A percentile compares a stretch with the other conserved stretches of the same genome.
phyloP scores from a whole-genome alignment of 2,888 invertebrate species.

The Liopterus haemorrhoidalis region DNA sequence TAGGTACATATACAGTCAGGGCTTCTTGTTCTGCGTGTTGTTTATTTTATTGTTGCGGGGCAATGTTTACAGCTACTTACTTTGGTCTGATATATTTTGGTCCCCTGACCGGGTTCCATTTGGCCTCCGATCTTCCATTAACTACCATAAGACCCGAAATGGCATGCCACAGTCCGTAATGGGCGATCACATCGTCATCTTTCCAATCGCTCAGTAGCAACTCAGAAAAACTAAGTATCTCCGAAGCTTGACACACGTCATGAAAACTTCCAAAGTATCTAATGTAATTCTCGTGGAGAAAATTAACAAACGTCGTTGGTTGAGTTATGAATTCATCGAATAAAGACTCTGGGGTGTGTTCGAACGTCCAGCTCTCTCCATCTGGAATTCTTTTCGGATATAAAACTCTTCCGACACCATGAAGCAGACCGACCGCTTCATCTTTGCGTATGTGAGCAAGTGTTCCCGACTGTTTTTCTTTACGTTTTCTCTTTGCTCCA shows the following conservation, averaged over 20 bases:
- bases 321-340: slow-evolving; percentile 63
- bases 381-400: slow-evolving; percentile 62
- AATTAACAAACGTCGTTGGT: slow-evolving; percentile 59
- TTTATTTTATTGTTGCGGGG: neutral
- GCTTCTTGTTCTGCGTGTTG: neutral
- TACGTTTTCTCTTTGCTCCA: slow-evolving; percentile 43
- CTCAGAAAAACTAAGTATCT: slow-evolving; percentile 67
- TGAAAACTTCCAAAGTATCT: slow-evolving; percentile 64
- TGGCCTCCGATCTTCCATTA: slow-evolving; percentile 61
- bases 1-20: too few relatives aligned
- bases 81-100: slow-evolving; percentile 37
- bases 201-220: slow-evolving; percentile 61
- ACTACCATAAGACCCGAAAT: slow-evolving; percentile 66
- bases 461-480: slow-evolving; percentile 40
- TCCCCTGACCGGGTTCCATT: slow-evolving; percentile 69
- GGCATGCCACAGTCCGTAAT: slow-evolving; percentile 57
- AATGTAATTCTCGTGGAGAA: slow-evolving; percentile 69
- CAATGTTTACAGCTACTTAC: slow-evolving; percentile 30
- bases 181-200: slow-evolving; percentile 40
- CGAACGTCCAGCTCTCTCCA: slow-evolving; percentile 46
- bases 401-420: slow-evolving; percentile 68
- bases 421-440: slow-evolving; percentile 66
- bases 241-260: slow-evolving; percentile 55
- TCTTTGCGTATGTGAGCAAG: slow-evolving; percentile 53
- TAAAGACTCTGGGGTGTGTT: slow-evolving; percentile 59